Percentiles rank a stretch among this genome's conserved stretches.
These are phyloP conservation scores for Lasiommata megera DNA, from an alignment of 2,888 invertebrate genomes.

Conservation along the genomic window DNA sequence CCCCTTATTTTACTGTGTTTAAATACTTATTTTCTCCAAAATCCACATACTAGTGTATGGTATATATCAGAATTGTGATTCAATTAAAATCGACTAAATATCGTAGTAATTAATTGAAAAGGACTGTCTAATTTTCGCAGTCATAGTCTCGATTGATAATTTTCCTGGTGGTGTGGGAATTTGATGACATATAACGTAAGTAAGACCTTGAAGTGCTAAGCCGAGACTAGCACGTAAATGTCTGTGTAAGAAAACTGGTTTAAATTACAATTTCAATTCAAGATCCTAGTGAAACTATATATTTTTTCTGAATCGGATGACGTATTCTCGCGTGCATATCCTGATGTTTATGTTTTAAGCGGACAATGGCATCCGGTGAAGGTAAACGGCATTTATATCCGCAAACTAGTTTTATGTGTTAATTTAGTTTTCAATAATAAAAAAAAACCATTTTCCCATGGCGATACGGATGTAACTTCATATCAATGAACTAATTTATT, in stretches of 20 bases:
- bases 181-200: conserved; percentile 49
- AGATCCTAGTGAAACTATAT: conserved; percentile 63
- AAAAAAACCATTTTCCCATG: conserved; percentile 6
- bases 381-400: conserved; percentile 41
- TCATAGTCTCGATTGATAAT: neutral
- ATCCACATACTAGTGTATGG: neutral
- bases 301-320: conserved; percentile 48
- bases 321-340: conserved; percentile 38
- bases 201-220: conserved; percentile 55
- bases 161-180: conserved; percentile 19
- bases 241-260: conserved; percentile 51
- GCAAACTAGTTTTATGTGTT: conserved; percentile 31
- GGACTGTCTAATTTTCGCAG: neutral
- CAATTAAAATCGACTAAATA: conserved; percentile 4
- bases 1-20: too few species aligned
- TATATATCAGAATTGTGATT: conserved; percentile 12
- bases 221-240: conserved; percentile 59
- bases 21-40: neutral
- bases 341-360: conserved; percentile 38
- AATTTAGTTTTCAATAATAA: conserved; percentile 3
- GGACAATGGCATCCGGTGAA: conserved; percentile 44
- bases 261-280: conserved; percentile 44
- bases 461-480: conserved; percentile 1
- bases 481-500: neutral
- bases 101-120: conserved; percentile 19